Conservation (phyloP, 2,888 invertebrate genomes). For the Gymnoscelis rufifasciata region DNA sequence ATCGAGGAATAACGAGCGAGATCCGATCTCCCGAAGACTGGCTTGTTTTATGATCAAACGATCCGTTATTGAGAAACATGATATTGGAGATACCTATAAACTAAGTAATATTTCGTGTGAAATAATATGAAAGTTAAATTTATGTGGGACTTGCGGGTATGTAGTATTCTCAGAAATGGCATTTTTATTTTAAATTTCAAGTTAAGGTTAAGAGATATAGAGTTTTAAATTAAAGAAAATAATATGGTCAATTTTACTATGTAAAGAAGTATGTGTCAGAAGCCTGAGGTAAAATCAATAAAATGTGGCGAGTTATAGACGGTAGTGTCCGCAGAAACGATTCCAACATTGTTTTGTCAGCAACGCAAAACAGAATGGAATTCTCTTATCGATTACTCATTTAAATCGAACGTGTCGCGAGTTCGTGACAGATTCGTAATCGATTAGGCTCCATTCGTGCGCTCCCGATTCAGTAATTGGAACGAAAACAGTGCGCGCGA, state of each 20-base stretch:
- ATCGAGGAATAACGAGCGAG: conserved; percentile 41
- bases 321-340: too few relatives aligned
- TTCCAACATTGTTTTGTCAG: conserved; percentile 4
- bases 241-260: too few relatives aligned
- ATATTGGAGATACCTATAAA: conserved; percentile 17
- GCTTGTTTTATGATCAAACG: conserved; percentile 44
- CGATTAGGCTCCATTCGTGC: conserved; percentile 59
- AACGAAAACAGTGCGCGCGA: conserved; percentile 46
- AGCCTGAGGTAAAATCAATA: too few relatives aligned
- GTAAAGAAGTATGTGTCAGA: too few relatives aligned
- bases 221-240: too few relatives aligned
- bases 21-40: conserved; percentile 38
- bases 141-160: conserved; percentile 4
- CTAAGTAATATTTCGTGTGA: conserved; percentile 14
- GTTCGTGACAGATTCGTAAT: conserved; percentile 50
- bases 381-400: conserved; percentile 44
- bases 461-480: conserved; percentile 64
- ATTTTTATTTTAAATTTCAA: neutral
- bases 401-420: conserved; percentile 40
- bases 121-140: conserved; percentile 10
- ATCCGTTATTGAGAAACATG: conserved; percentile 31
- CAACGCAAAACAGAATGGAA: conserved; percentile 29
- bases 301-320: too few relatives aligned
- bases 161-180: conserved; percentile 1
- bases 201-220: too few relatives aligned